A percentile compares a stretch with the other conserved stretches of the same genome.
Evolutionary conservation across 1,140 invertebrate genomes (phyloP).

Genomic region (Lepidotrigona ventralis): DNA sequence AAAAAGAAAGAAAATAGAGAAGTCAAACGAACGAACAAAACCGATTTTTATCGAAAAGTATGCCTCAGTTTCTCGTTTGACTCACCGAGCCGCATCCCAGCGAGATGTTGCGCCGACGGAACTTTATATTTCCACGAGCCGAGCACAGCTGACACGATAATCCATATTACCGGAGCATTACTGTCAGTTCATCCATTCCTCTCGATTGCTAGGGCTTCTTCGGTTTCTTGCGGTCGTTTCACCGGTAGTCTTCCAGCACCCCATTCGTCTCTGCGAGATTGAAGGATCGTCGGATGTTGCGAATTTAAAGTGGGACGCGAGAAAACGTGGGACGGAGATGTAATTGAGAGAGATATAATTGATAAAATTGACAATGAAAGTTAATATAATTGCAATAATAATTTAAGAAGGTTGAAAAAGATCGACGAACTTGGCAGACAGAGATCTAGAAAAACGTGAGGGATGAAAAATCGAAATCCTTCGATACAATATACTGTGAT

Average conservation of each 20-base stretch:
- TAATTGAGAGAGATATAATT: neutral
- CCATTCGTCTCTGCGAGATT: neutral
- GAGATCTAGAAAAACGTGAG: neutral
- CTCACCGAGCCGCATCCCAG: neutral
- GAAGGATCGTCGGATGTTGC: neutral
- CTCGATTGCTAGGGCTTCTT: slow-evolving; percentile 20
- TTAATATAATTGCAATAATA: no score
- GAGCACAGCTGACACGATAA: slow-evolving; percentile 17
- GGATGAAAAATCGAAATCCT: neutral
- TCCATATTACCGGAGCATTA: slow-evolving; percentile 38
- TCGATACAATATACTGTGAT: no score
- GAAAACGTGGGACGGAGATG: neutral
- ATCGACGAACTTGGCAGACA: no score
- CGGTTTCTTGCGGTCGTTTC: slow-evolving; percentile 18
- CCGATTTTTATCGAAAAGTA: neutral
- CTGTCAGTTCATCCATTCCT: slow-evolving; percentile 27
- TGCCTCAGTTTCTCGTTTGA: neutral
- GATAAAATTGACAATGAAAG: no score
- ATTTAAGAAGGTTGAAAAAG: no score
- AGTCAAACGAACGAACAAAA: neutral
- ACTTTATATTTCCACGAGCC: slow-evolving; percentile 15
- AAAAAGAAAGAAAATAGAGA: no score
- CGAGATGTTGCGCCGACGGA: slow-evolving; percentile 7
- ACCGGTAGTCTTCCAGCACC: neutral
- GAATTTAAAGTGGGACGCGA: neutral